A percentile compares a stretch with the other conserved stretches of the same genome.
These are phyloP conservation scores for Diogma glabrata DNA, from an alignment of 2,888 invertebrate genomes.

Conservation along the genomic window DNA sequence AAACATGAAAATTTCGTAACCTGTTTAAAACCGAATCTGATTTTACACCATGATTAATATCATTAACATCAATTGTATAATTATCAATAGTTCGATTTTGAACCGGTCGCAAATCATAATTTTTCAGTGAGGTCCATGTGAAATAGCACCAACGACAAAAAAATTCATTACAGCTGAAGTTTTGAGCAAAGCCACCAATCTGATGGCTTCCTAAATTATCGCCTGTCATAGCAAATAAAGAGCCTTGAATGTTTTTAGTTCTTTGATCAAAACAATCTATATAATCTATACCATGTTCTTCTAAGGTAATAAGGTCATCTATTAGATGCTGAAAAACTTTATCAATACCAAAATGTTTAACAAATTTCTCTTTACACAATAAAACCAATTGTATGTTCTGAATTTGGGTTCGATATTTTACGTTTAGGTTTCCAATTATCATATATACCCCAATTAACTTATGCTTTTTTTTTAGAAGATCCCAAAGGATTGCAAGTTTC, in stretches of 20 bases:
- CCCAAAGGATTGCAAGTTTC: conserved; percentile 26
- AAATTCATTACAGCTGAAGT: conserved; percentile 20
- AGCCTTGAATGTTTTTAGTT: conserved; percentile 17
- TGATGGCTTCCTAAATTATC: conserved; percentile 24
- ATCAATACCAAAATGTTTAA: conserved; percentile 21
- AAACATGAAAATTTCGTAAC: background rate
- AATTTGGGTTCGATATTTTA: conserved; percentile 20
- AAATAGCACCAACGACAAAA: conserved; percentile 23
- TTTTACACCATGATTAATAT: background rate
- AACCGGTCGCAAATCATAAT: background rate
- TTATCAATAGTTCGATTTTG: background rate
- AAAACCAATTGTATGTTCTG: conserved; percentile 24
- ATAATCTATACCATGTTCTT: conserved; percentile 19
- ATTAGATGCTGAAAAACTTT: conserved; percentile 20
- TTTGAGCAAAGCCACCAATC: conserved; percentile 24
- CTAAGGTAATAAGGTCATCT: conserved; percentile 21
- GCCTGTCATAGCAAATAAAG: conserved; percentile 20
- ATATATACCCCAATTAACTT: conserved; percentile 25
- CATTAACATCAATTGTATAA: background rate
- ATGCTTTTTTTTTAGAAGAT: conserved; percentile 22
- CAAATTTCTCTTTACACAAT: conserved; percentile 21
- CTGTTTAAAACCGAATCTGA: background rate
- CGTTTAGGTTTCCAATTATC: conserved; percentile 22
- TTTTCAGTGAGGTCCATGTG: conserved; percentile 9
- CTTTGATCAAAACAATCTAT: background rate